These are phyloP conservation scores for Lacanobia wlatinum DNA, from an alignment of 2,888 invertebrate species.

Conservation along the genomic window DNA sequence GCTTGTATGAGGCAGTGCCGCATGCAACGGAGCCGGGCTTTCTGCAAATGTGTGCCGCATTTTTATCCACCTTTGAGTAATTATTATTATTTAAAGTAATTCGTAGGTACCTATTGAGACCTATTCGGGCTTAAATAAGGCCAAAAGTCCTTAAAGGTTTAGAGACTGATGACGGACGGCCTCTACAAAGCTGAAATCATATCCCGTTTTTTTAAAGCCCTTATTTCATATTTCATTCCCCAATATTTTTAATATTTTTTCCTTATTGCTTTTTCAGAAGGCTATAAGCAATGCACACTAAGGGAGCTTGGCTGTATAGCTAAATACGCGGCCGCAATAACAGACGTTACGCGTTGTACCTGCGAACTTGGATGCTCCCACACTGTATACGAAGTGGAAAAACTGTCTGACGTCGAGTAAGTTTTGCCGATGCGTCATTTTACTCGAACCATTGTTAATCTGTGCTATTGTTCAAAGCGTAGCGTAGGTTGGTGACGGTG, in stretches of 20 bases:
- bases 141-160: too few species aligned
- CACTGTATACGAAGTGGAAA: constrained; percentile 94
- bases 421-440: constrained; percentile 55
- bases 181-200: too few species aligned
- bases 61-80: constrained; percentile 92
- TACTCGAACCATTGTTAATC: neutral
- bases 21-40: constrained; percentile 91
- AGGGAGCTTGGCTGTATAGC: constrained; percentile 91
- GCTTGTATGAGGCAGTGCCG: constrained; percentile 94
- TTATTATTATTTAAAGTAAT: constrained; percentile 57
- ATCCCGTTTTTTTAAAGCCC: too few species aligned
- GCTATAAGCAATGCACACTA: constrained; percentile 91
- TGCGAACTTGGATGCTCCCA: constrained; percentile 94
- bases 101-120: too few species aligned
- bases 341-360: constrained; percentile 91
- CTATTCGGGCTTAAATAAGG: too few species aligned
- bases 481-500: neutral
- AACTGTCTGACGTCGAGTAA: constrained; percentile 92
- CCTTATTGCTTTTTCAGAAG: constrained; percentile 74
- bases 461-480: neutral
- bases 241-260: neutral
- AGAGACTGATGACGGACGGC: too few species aligned
- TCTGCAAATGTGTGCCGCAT: constrained; percentile 93
- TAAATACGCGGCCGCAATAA: constrained; percentile 88
- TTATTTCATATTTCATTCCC: too few species aligned